Base-by-base conservation (phyloP, 2,888 invertebrate species). In the Drosophila pseudotakahashii region DNA sequence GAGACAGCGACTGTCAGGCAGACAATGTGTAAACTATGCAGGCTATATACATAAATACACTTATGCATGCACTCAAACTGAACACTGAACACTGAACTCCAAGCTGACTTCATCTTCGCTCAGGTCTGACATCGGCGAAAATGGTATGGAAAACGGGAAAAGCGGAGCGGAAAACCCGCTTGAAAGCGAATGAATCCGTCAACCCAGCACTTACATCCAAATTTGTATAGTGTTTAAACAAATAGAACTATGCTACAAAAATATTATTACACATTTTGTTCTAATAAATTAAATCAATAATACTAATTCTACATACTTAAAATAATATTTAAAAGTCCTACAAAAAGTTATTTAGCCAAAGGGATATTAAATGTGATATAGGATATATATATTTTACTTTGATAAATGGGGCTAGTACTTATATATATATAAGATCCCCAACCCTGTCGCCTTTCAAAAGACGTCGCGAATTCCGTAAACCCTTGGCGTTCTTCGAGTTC, bases 21-120 rank as follows among this genome's bases (percentile, higher is more conserved):
- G 76, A 81, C 81, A 83, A 80, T 83, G 78, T 78, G 82, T 52
- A 81, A 81, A 71, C 74, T 79, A 71, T 73, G 67, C 69, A 55
- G 54, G 42, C 66, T 51, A n/a, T 45, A 45, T 39, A 52, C 66
- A 66, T 66, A 51, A 68, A 67, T 54, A 67, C 64, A 64, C 61
- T 61, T 47, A 66, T 14, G 71, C 48, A 72, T 68, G 71, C 57
- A 48, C 58, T 58, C 63, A 47, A 48, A 26, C 39, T 26, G 36
- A 45, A 47, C 26, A 26, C 5, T 26, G 26, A 26, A 26, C 26
- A 26, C 2, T 6, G 26, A 26, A 26, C 55, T 61, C 47, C 36
- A 23, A 2, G 16, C 39, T 39, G 58, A 50, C 58, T 58, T 50
- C 51, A 58, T 50, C 32, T 50, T 14, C 30, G 26, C 11, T 6